Percentiles rank a stretch among this genome's conserved stretches.
phyloP scores from a whole-genome alignment of 2,113 vertebrate species.

The Rhinopomastus cyanomelas region DNA sequence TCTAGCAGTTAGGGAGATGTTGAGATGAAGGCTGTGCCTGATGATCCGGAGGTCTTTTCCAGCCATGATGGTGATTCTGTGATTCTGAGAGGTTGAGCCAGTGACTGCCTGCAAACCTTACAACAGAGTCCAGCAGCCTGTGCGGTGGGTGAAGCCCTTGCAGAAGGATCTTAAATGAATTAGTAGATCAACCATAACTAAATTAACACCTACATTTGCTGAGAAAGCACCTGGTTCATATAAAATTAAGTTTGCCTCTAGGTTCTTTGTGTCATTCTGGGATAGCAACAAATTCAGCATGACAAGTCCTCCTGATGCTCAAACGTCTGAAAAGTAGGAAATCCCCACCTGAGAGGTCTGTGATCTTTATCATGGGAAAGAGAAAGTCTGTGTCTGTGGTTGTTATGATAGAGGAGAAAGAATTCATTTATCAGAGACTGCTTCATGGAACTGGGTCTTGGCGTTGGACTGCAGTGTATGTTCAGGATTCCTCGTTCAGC shows the following conservation, averaged over 20 bases:
- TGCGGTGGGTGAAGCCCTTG: background rate
- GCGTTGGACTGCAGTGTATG: rapidly evolving
- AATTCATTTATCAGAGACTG: background rate
- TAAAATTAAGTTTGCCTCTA: background rate
- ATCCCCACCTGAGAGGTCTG: background rate
- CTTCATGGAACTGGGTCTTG: background rate
- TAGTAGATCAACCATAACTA: background rate
- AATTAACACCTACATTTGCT: background rate
- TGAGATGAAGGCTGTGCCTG: too few relatives aligned
- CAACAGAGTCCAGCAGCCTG: background rate
- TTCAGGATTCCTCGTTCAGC: background rate
- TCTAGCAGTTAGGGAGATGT: too few relatives aligned
- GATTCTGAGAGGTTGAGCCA: too few relatives aligned
- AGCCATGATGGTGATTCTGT: too few relatives aligned
- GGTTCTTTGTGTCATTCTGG: background rate
- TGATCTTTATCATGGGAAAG: background rate
- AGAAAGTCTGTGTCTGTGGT: background rate
- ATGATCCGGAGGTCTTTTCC: too few relatives aligned
- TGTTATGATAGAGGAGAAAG: background rate
- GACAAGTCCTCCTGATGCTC: background rate
- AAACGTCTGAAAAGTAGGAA: background rate
- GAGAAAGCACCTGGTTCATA: background rate
- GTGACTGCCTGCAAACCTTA: background rate
- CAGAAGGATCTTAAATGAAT: background rate
- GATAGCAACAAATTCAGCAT: background rate